Evolutionary conservation across 2,113 vertebrate genomes (phyloP).

Genomic region (Prionailurus bengalensis): DNA sequence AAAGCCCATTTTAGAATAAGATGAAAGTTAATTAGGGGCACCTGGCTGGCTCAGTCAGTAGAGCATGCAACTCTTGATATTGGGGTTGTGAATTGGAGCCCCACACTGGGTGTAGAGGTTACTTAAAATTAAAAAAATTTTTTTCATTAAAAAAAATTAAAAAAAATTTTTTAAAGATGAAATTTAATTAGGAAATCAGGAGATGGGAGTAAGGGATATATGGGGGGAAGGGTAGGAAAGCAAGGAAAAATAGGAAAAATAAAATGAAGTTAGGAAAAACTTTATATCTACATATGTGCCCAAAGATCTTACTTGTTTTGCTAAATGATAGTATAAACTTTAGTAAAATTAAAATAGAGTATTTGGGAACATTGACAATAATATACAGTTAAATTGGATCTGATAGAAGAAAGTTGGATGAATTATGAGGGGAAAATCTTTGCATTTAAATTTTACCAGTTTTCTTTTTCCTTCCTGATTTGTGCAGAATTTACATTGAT

Average conservation of each 20-base stretch:
- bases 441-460: conserved; percentile 38
- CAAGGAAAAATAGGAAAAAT: conserved; percentile 31
- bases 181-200: conserved; percentile 45
- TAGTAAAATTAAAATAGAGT: conserved; percentile 38
- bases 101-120: no score
- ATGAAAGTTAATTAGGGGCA: not conserved
- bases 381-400: not conserved
- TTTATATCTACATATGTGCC: not conserved
- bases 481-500: conserved; percentile 37
- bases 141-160: no score
- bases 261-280: not conserved
- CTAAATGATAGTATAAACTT: conserved; percentile 28
- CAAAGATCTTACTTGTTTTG: conserved; percentile 13
- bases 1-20: conserved; percentile 44
- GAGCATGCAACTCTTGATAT: no score
- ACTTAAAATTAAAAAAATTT: no score
- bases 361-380: conserved; percentile 11
- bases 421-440: not conserved
- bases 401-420: conserved; percentile 37
- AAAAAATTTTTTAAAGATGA: not conserved
- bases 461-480: conserved; percentile 55
- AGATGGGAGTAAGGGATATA: not conserved
- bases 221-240: not conserved
- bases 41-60: no score
- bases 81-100: no score